Evolutionary conservation across 2,888 invertebrate genomes (phyloP).

Genomic region (Branchellion lobata): DNA sequence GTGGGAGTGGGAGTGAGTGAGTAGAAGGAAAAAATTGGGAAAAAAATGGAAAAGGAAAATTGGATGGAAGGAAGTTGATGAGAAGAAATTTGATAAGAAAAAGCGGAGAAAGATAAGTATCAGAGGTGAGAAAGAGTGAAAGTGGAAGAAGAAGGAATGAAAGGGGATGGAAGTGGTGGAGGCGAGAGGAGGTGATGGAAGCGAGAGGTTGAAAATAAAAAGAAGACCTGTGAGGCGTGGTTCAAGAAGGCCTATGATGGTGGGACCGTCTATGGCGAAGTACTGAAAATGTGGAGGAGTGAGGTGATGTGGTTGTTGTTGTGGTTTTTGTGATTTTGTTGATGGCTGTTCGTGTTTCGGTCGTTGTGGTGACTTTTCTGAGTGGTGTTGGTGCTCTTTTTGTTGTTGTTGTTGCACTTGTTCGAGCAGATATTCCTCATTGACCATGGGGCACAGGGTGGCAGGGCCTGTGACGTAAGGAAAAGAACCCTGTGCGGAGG

Average conservation of each 20-base stretch:
- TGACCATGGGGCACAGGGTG: constrained; percentile 80
- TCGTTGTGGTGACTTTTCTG: neutral
- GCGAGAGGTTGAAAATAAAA: too few species aligned
- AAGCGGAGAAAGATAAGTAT: too few species aligned
- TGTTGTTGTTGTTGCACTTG: neutral
- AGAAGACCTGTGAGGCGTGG: constrained; percentile 64
- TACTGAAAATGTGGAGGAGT: constrained; percentile 70
- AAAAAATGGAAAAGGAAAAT: too few species aligned
- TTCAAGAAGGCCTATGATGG: constrained; percentile 83
- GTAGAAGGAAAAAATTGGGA: too few species aligned
- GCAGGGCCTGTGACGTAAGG: constrained; percentile 81
- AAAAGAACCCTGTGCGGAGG: constrained; percentile 71
- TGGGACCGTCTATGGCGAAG: constrained; percentile 80
- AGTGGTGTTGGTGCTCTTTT: neutral
- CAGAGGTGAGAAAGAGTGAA: too few species aligned
- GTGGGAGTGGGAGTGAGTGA: too few species aligned
- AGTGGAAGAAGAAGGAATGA: too few species aligned
- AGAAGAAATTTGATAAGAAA: neutral
- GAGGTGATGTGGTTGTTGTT: constrained; percentile 52
- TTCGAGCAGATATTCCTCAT: constrained; percentile 79
- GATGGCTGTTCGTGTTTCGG: neutral
- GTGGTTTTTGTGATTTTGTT: neutral
- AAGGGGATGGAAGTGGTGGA: too few species aligned
- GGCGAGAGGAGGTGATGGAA: too few species aligned
- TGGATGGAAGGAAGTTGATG: neutral